phyloP scores from a whole-genome alignment of 2,797 vertebrate genomes.

The Sylvilagus floridanus region DNA sequence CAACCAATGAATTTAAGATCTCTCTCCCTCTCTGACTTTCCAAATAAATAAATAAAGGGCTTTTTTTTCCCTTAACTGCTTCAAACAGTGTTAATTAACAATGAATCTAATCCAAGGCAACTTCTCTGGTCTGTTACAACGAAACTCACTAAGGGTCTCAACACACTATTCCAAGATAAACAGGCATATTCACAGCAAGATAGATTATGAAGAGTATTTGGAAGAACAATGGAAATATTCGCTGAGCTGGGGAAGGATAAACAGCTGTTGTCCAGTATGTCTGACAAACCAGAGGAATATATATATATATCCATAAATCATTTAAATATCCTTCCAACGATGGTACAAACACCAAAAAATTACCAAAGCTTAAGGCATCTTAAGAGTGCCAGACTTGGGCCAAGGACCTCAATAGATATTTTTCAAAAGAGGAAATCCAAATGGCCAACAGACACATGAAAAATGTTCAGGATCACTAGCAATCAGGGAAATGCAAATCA shows the following conservation, averaged over 20 bases:
- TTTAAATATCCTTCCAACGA: neutral
- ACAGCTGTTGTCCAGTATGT: neutral
- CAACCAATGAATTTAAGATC: no score
- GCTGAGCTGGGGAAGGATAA: neutral
- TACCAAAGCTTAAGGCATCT: neutral
- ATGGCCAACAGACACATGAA: no score
- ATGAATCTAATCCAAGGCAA: neutral
- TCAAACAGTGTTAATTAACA: neutral
- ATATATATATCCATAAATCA: neutral
- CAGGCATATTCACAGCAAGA: neutral
- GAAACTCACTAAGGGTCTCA: constrained; percentile 13
- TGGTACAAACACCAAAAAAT: neutral
- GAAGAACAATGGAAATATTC: neutral
- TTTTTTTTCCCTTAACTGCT: no score
- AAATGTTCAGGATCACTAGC: no score
- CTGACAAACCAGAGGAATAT: neutral
- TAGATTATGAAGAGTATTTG: neutral
- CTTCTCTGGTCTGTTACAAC: neutral
- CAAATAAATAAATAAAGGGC: no score
- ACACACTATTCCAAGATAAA: neutral
- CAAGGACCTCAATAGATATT: no score
- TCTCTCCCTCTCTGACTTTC: no score
- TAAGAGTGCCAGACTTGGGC: neutral
- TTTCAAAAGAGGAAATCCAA: no score
- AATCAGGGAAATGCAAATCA: no score